A percentile compares a stretch with the other conserved stretches of the same genome.
Conservation (phyloP, 2,113 vertebrate species). For the Tragelaphus scriptus region DNA sequence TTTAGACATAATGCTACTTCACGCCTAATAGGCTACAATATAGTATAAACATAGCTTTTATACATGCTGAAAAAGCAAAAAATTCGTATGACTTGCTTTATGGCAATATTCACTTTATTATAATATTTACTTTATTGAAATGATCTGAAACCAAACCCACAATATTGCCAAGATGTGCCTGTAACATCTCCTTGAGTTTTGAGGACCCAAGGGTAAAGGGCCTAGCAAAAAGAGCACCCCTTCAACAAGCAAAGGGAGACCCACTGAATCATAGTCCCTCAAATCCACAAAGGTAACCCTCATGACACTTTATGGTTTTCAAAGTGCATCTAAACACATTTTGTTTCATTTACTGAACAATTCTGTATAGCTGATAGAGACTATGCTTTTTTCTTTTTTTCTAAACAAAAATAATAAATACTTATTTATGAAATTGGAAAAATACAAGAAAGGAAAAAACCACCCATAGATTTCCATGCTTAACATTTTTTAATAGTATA, state of each 20-base stretch:
- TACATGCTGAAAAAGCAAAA: neutral
- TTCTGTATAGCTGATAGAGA: neutral
- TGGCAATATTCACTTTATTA: neutral
- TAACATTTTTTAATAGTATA: neutral
- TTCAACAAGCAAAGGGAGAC: neutral
- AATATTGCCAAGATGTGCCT: neutral
- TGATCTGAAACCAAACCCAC: neutral
- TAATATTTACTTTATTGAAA: neutral
- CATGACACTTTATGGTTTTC: neutral
- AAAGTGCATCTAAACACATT: neutral
- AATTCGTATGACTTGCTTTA: neutral
- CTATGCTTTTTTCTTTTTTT: neutral
- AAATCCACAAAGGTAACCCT: neutral
- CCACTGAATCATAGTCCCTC: neutral
- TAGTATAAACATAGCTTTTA: neutral
- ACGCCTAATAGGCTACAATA: neutral
- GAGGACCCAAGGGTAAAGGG: neutral
- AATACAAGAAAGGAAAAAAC: neutral
- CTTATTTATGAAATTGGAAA: neutral
- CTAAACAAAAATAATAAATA: slow-evolving; percentile 21
- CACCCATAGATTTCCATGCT: neutral
- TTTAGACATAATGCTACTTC: neutral
- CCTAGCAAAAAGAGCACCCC: neutral
- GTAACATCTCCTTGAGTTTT: neutral
- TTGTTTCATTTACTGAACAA: neutral